phyloP scores from a whole-genome alignment of 2,113 vertebrate genomes.

The Hippocampus zosterae region DNA sequence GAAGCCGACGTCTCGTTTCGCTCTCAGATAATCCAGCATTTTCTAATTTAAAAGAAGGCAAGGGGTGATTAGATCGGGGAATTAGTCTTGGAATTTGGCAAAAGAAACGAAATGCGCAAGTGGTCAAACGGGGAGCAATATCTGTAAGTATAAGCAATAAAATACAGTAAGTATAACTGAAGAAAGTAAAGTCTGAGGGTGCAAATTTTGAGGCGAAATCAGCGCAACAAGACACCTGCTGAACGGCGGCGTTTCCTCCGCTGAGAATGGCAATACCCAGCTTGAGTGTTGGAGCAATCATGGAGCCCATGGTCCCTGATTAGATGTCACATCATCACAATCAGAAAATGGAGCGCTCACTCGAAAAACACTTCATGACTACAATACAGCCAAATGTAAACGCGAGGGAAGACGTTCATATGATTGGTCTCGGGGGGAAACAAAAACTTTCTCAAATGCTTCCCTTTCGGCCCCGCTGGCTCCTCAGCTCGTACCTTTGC shows the following conservation, averaged over 20 bases:
- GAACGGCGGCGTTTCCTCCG: conserved; percentile 88
- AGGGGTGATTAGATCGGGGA: neutral
- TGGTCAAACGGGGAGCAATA: neutral
- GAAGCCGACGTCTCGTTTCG: conserved; percentile 89
- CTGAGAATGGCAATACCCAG: conserved; percentile 89
- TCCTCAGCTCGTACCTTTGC: conserved; percentile 76
- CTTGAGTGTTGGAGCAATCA: conserved; percentile 86
- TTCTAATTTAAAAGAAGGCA: conserved; percentile 73
- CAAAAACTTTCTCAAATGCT: neutral
- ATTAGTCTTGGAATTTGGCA: neutral
- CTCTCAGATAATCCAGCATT: conserved; percentile 92
- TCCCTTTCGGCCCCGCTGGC: neutral
- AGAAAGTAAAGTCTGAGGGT: neutral
- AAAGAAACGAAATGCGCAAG: neutral
- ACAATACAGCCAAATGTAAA: neutral
- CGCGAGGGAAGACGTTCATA: neutral
- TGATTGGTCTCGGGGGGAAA: neutral
- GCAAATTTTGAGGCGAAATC: neutral
- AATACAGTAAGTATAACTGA: neutral
- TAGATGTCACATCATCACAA: conserved; percentile 9
- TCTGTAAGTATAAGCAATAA: no score
- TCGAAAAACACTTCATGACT: neutral
- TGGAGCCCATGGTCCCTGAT: conserved; percentile 79
- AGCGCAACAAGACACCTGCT: conserved; percentile 76
- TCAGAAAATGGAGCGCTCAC: neutral